Evolutionary conservation across 2,888 invertebrate species (phyloP).

Genomic region (Archips xylosteana): DNA sequence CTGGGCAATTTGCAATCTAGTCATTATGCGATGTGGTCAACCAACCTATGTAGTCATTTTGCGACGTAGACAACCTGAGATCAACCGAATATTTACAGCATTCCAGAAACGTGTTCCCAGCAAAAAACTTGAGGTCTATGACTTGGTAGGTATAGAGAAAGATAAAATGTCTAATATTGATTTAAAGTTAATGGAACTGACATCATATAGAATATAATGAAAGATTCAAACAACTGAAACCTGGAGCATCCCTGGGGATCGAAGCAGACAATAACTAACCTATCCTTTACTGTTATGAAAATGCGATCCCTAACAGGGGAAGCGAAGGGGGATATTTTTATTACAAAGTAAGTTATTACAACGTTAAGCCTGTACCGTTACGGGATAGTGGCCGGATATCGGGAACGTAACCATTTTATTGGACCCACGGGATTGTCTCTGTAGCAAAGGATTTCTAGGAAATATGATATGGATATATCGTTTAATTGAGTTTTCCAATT

Average conservation of each 20-base stretch:
- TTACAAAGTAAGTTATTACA: conserved; percentile 33
- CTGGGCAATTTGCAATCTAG: too few species aligned
- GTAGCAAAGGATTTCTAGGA: conserved; percentile 15
- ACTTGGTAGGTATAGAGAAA: too few species aligned
- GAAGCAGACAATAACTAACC: conserved; percentile 17
- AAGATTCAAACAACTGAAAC: neutral
- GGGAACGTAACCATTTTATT: conserved; percentile 17
- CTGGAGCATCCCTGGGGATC: neutral
- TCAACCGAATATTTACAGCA: too few species aligned
- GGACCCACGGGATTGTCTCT: conserved; percentile 19
- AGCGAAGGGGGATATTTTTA: conserved; percentile 20
- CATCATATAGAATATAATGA: neutral
- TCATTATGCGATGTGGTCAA: too few species aligned
- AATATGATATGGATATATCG: conserved; percentile 16
- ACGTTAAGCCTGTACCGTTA: conserved; percentile 20
- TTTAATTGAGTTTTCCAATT: conserved; percentile 26
- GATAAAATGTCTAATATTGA: neutral
- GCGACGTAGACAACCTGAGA: too few species aligned
- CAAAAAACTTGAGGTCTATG: too few species aligned
- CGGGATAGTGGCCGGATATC: conserved; percentile 22
- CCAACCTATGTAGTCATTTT: too few species aligned
- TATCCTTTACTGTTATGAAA: conserved; percentile 23
- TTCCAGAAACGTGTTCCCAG: too few species aligned
- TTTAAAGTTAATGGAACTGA: neutral
- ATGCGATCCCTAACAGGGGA: conserved; percentile 20